Evolutionary conservation across 2,888 invertebrate genomes (phyloP), one percentile per base, ranked within the genome.

Genomic region (Steinernema carpocapsae): DNA sequence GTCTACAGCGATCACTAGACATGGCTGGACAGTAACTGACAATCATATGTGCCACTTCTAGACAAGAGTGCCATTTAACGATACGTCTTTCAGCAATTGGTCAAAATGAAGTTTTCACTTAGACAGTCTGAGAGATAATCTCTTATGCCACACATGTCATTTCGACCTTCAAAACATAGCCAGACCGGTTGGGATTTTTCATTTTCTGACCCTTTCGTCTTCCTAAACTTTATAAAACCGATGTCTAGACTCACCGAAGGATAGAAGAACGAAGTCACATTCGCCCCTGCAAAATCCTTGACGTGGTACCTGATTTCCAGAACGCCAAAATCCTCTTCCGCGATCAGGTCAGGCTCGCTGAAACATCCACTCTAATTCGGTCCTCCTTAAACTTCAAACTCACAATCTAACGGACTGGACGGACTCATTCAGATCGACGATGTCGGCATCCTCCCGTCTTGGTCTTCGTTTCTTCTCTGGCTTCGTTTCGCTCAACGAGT

Each of bases 261-360:
- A 17, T 2, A 64, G 64, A 64, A 64, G 26, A 64, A 64, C 17
- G 64, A 32, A 29, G 64, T 29, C 17, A 64, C 29, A 6, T 29
- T 7, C 64, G 6, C 29, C 1, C 26, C 64, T 1, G 14, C 17
- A 4, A 64, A 64, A 32, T 64, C 64, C 19, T 64, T 64, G 17
- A 64, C 64, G 7, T 29, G 32, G 26, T 64, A 64, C 4, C 64
- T 10, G 17, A 64, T 32, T 1, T 64, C 64, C 17, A 64, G 17
- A 32, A 32, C 14, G 4, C 17, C 52, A 7, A 12, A 7, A 12
- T 17, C 52, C 24, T 24, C 52, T 1, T n/a, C 48, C n/a, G 48
- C 3, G n/a, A 48, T 14, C 48, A 52, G 19, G 24, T 22, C 52
- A 2, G 52, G 52, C 12, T 52, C 52, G 22, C 52, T 52, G 24